Evolutionary conservation across 2,113 vertebrate genomes (phyloP), one percentile per base, ranked within the genome.

Genomic region (Sprattus sprattus): DNA sequence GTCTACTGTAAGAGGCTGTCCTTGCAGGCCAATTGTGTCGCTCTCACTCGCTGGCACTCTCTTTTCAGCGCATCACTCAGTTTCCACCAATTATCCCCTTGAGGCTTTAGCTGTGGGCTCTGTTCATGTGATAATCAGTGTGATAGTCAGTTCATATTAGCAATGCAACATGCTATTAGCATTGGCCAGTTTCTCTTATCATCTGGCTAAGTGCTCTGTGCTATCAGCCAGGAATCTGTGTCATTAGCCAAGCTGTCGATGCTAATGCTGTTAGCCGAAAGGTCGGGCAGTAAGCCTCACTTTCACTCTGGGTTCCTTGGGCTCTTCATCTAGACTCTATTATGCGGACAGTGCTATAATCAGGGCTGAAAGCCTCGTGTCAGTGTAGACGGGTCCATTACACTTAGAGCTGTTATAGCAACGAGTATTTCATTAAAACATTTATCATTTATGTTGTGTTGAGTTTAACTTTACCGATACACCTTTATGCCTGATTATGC

Each of bases 311-410:
- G n/a, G 25, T 2, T 67, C 64, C 13, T 78, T 4, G 15, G 71
- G 71, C 71, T 78, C 71, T 78, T 78, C 71, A 44, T 78, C 71
- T 39, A 32, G 71, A 78, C 71, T 78, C 32, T 78, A 78, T 78
- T 78, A 78, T 5, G 28, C 71, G 15, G 5, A 32, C 71, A 16
- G 71, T 44, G 32, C 15, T 78, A 78, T 78, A 78, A 78, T 78
- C 71, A 71, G 71, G 32, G 71, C 71, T 78, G 32, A 39, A 78
- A 78, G 71, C 71, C 71, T 78, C 10, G 71, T 32, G 28, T 78
- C 25, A 32, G 71, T 4, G 18, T 20, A 78, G 71, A 78, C 13
- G 71, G 39, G 3, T 39, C 28, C 11, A 39, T 78, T 44, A 78
- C 71, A 78, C 32, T 78, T 78, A 75, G 67, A 0, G 28, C 25